phyloP scores from a whole-genome alignment of 2,113 vertebrate genomes.

The Nesogale talazaci region DNA sequence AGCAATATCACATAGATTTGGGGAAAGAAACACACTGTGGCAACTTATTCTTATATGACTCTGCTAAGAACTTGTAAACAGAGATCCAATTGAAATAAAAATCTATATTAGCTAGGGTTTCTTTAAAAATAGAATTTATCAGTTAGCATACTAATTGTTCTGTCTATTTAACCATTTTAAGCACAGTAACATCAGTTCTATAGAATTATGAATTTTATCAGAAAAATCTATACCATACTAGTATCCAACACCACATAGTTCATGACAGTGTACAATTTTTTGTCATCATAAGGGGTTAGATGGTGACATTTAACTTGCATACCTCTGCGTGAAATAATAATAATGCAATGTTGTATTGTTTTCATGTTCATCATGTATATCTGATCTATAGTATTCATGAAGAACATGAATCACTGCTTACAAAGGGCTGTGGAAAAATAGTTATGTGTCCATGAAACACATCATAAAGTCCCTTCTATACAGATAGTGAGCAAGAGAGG shows the following conservation, averaged over 20 bases:
- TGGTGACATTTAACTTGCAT: background rate
- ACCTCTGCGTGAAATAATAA: background rate
- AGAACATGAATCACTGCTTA: background rate
- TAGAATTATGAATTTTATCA: background rate
- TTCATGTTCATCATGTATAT: background rate
- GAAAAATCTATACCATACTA: too few relatives aligned
- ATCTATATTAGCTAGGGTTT: background rate
- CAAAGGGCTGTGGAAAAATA: too few relatives aligned
- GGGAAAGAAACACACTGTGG: background rate
- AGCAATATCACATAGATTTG: background rate
- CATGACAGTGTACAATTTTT: too few relatives aligned
- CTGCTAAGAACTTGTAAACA: background rate
- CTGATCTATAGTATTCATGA: background rate
- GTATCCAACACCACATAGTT: too few relatives aligned
- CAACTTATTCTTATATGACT: background rate
- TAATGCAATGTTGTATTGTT: background rate
- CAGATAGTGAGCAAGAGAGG: background rate
- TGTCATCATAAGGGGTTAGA: too few relatives aligned
- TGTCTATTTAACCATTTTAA: slow-evolving; percentile 55
- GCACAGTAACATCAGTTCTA: slow-evolving; percentile 19
- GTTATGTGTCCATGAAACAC: background rate
- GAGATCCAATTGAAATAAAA: background rate
- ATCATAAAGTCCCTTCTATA: background rate
- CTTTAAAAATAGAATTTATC: slow-evolving; percentile 42
- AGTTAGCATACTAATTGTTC: slow-evolving; percentile 15